Evolutionary conservation across 2,113 vertebrate species (phyloP), one percentile per base, ranked within the genome.

Genomic region (Brachyistius frenatus): DNA sequence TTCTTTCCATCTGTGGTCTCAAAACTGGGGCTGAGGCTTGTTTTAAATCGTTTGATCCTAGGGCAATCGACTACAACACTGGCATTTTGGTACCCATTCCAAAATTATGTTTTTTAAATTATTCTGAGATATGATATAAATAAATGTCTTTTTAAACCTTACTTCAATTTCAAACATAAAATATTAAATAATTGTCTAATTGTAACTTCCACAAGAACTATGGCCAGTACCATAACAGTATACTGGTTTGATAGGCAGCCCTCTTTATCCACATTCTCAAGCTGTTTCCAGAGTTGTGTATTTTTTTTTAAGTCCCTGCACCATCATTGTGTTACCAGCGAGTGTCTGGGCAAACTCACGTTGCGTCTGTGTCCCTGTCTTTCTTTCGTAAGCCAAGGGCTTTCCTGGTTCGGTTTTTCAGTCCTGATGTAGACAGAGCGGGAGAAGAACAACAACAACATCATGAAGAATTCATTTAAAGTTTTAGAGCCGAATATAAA

Each of bases 321-420:
- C 15, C n/a, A 56, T 54, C 50, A 37, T 7, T 30, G 54, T 49
- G 56, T 23, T 35, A 13, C 3, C 2, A 53, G 10, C n/a, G 37
- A 52, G 60, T 5, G 16, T 52, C 13, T 13, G 33, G 15, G 78
- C n/a, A 66, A 65, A 94, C 97, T 93, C 87, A 99, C 98, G 97
- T 96, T 80, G 97, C 95, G 66, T 99, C 98, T 89, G 95, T 94
- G 76, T 99, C 97, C 95, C 96, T 99, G 83, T 99, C 98, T 96
- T 97, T 99, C 95, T 93, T 99, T 87, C 97, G 96, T 96, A 99
- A 97, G 67, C 97, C 97, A 92, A 99, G 97, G 73, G 96, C 98
- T 93, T 97, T 99, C 89, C 98, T 96, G 93, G 98, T 98, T 84
- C 97, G 97, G 83, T 99, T 99, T 95, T 99, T 99, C 96, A 99